These are phyloP conservation scores for Arremon brunneinucha DNA, from an alignment of 2,797 vertebrate genomes.

Conservation along the genomic window DNA sequence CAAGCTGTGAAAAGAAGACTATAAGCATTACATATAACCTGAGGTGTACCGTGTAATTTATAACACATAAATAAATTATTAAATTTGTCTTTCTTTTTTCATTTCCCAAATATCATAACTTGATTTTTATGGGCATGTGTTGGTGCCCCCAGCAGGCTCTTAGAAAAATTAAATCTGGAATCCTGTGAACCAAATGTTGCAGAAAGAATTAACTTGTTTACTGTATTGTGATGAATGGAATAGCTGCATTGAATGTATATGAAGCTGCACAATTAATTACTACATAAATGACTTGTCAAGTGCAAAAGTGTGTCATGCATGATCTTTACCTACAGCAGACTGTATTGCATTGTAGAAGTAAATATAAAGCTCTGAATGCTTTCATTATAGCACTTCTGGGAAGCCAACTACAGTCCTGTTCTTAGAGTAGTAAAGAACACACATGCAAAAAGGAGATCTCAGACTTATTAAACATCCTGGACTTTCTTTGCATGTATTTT, in stretches of 20 bases:
- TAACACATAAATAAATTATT: neutral
- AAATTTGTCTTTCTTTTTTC: neutral
- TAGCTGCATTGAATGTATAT: neutral
- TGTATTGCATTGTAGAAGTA: neutral
- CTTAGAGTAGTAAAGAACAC: neutral
- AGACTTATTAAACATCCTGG: neutral
- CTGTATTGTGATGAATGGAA: neutral
- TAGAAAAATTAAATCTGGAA: neutral
- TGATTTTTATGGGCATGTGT: neutral
- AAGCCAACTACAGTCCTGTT: neutral
- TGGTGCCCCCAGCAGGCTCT: constrained; percentile 56
- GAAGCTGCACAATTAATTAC: neutral
- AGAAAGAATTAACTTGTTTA: neutral
- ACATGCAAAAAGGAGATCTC: neutral
- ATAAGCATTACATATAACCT: neutral
- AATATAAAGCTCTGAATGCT: neutral
- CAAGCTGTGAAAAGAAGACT: neutral
- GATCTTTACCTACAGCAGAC: neutral
- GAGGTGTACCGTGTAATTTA: neutral
- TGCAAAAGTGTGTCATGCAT: neutral
- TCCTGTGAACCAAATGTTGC: neutral
- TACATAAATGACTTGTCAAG: neutral
- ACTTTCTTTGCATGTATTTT: neutral
- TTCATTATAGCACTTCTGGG: neutral
- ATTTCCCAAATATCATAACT: neutral